A percentile compares a stretch with the other conserved stretches of the same genome.
Conservation (phyloP, 2,113 vertebrate species). For the Microcebus ravelobensis region DNA sequence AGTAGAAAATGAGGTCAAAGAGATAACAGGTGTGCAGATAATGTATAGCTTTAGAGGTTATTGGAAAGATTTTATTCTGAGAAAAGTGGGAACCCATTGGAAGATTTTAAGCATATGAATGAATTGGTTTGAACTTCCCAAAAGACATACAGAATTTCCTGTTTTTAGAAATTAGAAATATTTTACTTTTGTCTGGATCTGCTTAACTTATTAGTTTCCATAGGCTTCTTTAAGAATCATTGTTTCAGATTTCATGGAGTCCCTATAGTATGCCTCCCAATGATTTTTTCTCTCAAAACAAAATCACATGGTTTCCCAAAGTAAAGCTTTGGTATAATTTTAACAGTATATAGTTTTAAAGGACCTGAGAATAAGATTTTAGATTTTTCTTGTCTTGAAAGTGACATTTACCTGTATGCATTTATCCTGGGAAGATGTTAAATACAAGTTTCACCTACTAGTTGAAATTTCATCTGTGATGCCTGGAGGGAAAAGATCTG, state of each 20-base stretch:
- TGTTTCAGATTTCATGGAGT: not conserved
- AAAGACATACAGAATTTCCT: not conserved
- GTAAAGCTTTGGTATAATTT: constrained; percentile 5
- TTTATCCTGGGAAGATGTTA: not conserved
- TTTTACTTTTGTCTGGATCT: not conserved
- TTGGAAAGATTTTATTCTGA: not conserved
- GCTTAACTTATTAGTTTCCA: not conserved
- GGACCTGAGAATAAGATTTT: not conserved
- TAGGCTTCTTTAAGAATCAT: not conserved
- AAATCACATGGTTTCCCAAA: not conserved
- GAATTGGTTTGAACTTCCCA: not conserved
- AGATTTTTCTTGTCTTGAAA: not conserved
- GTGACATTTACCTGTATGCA: not conserved
- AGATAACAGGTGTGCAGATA: not conserved
- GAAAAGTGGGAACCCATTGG: not conserved
- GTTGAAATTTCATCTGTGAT: constrained; percentile 28
- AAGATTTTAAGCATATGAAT: not conserved
- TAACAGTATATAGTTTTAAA: not conserved
- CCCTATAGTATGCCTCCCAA: not conserved
- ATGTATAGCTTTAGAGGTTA: not conserved
- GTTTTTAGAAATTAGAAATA: not conserved
- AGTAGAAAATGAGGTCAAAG: not conserved
- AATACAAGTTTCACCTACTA: not conserved
- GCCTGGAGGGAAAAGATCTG: not conserved
- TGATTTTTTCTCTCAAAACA: constrained; percentile 31